Base-by-base conservation (phyloP, 2,113 vertebrate genomes). In the Oreochromis tanganicae region DNA sequence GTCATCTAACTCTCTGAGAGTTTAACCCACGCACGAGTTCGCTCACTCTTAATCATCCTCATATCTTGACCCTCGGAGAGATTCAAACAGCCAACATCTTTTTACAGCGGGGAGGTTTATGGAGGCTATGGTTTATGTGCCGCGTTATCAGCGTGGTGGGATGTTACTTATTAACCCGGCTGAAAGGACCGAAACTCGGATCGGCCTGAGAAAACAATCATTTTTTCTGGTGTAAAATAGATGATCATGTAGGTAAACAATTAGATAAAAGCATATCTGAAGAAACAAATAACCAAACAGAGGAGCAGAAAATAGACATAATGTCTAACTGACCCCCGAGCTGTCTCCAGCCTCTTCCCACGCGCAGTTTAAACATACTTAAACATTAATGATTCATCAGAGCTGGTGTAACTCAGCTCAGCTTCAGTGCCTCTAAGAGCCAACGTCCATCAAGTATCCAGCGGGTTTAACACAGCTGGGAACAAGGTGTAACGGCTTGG, bases 131-230 rank as follows among this genome's bases (percentile, higher is more conserved):
- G 83, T 83, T 66, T 50, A 54, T 57, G 78, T 90, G 82, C 19
- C 41, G 32, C 4, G 89, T 95, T 95, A 95, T 96, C 94, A 89
- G 78, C 50, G 57, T 66, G 5, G 13, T 82, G 82, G 66, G 81
- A 19, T 19, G 93, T 95, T 92, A 96, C 73, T 93, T 54, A 94
- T 96, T 95, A 95, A 95, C 91, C 56, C 14, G 6, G 5, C 56
- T 57, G 83, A 85, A 87, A 29, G 52, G 24, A 88, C 87, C 88
- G 91, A 92, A 94, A 95, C 92, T 93, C 48, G 50, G 48, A 84
- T 78, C 36, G 38, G 84, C 85, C 21, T 17, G 85, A 56, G 66
- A 86, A 85, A 86, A 84, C 61, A 81, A 63, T 46, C 7, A 41
- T 71, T 61, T 59, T 63, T 27, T 85, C 9, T 79, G 81, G 84